Percentiles rank a stretch among this genome's conserved stretches.
phyloP scores from a whole-genome alignment of 2,888 invertebrate genomes.

The Griposia aprilina region DNA sequence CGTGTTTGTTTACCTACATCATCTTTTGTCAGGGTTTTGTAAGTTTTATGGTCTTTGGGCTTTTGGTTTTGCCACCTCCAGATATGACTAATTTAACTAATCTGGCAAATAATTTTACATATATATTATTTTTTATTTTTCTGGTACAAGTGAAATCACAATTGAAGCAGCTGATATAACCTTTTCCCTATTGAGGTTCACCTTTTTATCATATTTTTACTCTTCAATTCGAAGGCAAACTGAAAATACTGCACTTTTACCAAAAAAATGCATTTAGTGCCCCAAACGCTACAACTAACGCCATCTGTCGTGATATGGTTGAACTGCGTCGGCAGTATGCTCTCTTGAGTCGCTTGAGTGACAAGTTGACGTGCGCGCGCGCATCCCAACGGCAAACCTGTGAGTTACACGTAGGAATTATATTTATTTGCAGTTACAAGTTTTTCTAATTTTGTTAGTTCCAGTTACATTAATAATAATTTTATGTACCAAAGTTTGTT shows the following conservation, averaged over 20 bases:
- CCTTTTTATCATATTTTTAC: not conserved
- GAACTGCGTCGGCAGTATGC: slow-evolving; percentile 73
- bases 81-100: too few species aligned
- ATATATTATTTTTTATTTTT: too few species aligned
- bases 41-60: not conserved
- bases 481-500: not conserved
- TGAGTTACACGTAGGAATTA: slow-evolving; percentile 42
- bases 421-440: slow-evolving; percentile 11
- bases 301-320: slow-evolving; percentile 74
- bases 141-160: not conserved
- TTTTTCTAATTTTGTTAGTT: not conserved
- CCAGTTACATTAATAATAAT: not conserved
- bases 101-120: too few species aligned
- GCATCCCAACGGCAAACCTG: slow-evolving; percentile 60
- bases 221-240: not conserved
- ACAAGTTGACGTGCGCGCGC: slow-evolving; percentile 71
- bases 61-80: not conserved
- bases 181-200: not conserved
- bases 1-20: not conserved
- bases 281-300: slow-evolving; percentile 71
- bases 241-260: not conserved
- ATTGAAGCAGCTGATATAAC: not conserved
- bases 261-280: not conserved
- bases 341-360: slow-evolving; percentile 72
- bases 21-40: not conserved